These are phyloP conservation scores for Euzophera pinguis DNA, from an alignment of 2,888 invertebrate species.

Conservation along the genomic window DNA sequence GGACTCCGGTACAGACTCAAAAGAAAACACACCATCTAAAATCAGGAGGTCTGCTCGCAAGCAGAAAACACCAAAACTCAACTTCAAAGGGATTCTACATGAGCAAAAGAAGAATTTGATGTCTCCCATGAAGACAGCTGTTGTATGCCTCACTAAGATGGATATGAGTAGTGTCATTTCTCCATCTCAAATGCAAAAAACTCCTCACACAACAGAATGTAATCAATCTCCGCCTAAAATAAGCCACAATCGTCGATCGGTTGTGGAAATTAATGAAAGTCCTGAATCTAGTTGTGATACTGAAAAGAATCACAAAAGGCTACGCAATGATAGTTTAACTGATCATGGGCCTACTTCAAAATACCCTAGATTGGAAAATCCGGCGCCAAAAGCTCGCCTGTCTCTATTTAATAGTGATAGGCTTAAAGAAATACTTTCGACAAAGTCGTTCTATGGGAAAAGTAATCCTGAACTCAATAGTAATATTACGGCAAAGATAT, in stretches of 20 bases:
- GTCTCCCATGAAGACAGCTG: constrained; percentile 49
- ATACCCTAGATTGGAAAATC: constrained; percentile 54
- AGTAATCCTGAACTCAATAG: constrained; percentile 59
- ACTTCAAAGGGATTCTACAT: constrained; percentile 61
- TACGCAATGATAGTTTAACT: constrained; percentile 53
- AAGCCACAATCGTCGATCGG: constrained; percentile 51
- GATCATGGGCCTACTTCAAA: constrained; percentile 56
- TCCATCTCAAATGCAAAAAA: constrained; percentile 64
- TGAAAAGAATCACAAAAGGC: constrained; percentile 61
- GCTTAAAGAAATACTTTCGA: constrained; percentile 70
- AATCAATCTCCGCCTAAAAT: constrained; percentile 61
- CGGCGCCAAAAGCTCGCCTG: constrained; percentile 62
- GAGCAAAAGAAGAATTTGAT: constrained; percentile 58
- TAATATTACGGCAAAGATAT: constrained; percentile 49
- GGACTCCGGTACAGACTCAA: constrained; percentile 67
- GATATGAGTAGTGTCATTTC: constrained; percentile 54
- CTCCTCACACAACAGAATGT: constrained; percentile 57
- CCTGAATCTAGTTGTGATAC: constrained; percentile 59
- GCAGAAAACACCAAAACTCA: constrained; percentile 58
- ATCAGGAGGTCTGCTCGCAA: constrained; percentile 45
- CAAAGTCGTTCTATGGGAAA: constrained; percentile 80
- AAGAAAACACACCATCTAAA: constrained; percentile 70
- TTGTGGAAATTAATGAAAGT: constrained; percentile 60
- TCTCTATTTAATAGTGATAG: constrained; percentile 67
- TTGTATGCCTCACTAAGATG: constrained; percentile 60